Evolutionary conservation across 2,888 invertebrate genomes (phyloP).

Genomic region (Gymnoscelis rufifasciata): DNA sequence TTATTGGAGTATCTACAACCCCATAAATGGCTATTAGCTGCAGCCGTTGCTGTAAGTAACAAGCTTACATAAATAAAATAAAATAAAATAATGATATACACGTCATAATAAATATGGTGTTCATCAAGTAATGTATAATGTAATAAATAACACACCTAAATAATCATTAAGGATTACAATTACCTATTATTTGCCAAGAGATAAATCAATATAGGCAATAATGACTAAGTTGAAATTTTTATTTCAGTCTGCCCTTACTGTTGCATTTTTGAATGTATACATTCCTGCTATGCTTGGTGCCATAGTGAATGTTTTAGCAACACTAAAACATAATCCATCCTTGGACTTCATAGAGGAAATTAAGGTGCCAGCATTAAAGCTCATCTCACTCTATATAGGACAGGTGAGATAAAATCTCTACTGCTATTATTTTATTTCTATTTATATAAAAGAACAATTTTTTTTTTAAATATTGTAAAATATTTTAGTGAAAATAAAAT

Average conservation of each 20-base stretch:
- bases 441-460: too few relatives aligned
- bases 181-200: too few relatives aligned
- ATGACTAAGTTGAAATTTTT: too few relatives aligned
- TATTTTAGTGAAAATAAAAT: too few relatives aligned
- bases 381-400: constrained; percentile 83
- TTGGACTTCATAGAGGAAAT: constrained; percentile 80
- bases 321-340: constrained; percentile 51
- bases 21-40: constrained; percentile 86
- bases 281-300: constrained; percentile 91
- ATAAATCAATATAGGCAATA: too few relatives aligned
- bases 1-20: constrained; percentile 86
- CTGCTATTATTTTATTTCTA: too few relatives aligned
- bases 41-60: constrained; percentile 88
- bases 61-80: neutral
- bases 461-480: too few relatives aligned
- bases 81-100: neutral
- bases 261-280: constrained; percentile 92
- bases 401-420: constrained; percentile 77
- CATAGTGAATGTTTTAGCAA: constrained; percentile 84
- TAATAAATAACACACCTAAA: too few relatives aligned
- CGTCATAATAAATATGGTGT: neutral
- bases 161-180: too few relatives aligned
- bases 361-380: constrained; percentile 82
- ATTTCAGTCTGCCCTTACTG: constrained; percentile 90
- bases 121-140: too few relatives aligned